Percentiles rank a stretch among this genome's conserved stretches.
Conservation (phyloP, 2,113 vertebrate species). For the Felis chaus region DNA sequence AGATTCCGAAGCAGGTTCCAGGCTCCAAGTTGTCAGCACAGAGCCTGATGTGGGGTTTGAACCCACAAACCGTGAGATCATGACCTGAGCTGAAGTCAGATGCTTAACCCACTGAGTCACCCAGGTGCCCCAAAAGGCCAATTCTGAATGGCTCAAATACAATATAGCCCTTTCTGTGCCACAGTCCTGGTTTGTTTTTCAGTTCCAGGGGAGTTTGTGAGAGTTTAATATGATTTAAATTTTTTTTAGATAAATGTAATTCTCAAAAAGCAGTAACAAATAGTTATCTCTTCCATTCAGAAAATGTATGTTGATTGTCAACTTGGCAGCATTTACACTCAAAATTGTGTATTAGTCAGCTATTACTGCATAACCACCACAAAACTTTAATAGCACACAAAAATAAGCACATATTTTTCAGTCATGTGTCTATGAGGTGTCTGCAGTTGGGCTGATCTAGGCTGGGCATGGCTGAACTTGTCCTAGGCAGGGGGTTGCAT, state of each 20-base stretch:
- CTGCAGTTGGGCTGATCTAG: no score
- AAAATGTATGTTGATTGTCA: not conserved
- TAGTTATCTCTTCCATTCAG: not conserved
- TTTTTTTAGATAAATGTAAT: not conserved
- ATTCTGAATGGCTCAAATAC: not conserved
- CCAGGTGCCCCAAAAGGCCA: not conserved
- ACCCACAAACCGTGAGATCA: no score
- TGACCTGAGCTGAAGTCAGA: no score
- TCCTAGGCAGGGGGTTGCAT: not conserved
- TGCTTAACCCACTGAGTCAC: no score
- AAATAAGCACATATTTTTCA: not conserved
- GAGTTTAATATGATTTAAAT: not conserved
- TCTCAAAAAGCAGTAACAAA: not conserved
- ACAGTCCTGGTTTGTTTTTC: not conserved
- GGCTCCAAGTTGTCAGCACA: no score
- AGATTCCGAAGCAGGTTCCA: no score
- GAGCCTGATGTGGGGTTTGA: no score
- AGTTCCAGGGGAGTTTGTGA: not conserved
- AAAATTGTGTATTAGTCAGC: not conserved
- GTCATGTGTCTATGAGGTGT: not conserved
- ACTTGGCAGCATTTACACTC: not conserved
- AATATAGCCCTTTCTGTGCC: not conserved
- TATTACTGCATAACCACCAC: not conserved
- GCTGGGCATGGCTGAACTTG: not conserved
- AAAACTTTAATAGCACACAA: not conserved